Base-by-base conservation (phyloP, 2,113 vertebrate species). In the Myotis yumanensis region DNA sequence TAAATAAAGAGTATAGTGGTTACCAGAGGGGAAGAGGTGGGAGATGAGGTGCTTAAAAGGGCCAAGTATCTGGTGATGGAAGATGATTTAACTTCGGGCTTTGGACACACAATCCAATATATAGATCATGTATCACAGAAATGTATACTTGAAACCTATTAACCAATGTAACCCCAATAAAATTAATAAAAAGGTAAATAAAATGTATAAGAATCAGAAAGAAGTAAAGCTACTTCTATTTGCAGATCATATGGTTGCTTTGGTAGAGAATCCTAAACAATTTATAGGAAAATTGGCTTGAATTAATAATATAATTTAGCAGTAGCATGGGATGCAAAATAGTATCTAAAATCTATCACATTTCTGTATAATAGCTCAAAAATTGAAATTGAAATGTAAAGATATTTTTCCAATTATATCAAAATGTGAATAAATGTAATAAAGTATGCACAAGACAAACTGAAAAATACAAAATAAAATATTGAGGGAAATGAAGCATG, bases 341-440 rank as follows among this genome's bases (percentile, higher is more conserved):
- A 93, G 7, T 40, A 54, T 71, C 0, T 54, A 76, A 84, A 91
- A 46, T 35, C 16, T 40, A 57, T 77, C 4, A 43, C 62, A 91
- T 93, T 95, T 91, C 18, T 57, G 35, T 25, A 25, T 12, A 57
- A 62, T 43, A 46, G 11, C 37, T 68, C 68, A 5, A 90, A 72
- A 51, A 30, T 59, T 68, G 15, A 91, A 90, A 40, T 37, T 59
- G 16, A 66, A 76, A 52, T 71, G 7, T 64, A 84, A 52, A 86
- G 76, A 62, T 43, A 64, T 64, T 64, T 59, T 64, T 92, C 48
- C 10, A 85, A 59, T 80, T 40, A 68, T 28, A 71, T 83, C n/a
- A 79, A 66, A 86, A 82, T 85, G 17, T 54, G n/a, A 89, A 72
- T 86, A 81, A 54, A 43, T 82, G 71, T 77, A 86, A 82, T 73